A percentile compares a stretch with the other conserved stretches of the same genome.
phyloP scores from a whole-genome alignment of 2,797 vertebrate genomes.

The Hippopotamyrus pictus region DNA sequence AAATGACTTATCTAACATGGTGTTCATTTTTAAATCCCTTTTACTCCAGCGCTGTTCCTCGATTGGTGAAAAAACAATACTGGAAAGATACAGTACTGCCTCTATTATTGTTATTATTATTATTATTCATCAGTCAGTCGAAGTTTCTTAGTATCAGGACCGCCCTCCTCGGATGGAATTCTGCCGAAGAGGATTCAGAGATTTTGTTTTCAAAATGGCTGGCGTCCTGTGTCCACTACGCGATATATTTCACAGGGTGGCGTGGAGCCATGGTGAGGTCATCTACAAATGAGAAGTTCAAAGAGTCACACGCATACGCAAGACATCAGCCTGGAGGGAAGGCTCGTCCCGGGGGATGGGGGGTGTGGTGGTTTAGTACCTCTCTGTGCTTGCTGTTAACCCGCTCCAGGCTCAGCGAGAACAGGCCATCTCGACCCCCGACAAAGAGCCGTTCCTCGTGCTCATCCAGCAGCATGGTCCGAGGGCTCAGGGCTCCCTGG shows the following conservation, averaged over 20 bases:
- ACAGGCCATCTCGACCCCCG: conserved; percentile 83
- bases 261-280: neutral
- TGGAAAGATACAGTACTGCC: neutral
- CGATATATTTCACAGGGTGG: neutral
- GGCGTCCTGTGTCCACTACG: neutral
- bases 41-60: neutral
- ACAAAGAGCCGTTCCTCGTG: conserved; percentile 85
- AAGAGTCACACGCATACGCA: conserved; percentile 12
- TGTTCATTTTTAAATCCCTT: neutral
- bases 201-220: neutral
- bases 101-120: neutral
- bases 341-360: neutral
- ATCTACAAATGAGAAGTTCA: neutral
- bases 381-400: conserved; percentile 77
- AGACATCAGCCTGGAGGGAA: neutral
- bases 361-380: conserved; percentile 50
- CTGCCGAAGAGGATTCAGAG: neutral
- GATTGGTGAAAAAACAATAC: neutral
- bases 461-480: conserved; percentile 84
- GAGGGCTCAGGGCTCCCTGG: conserved; percentile 73
- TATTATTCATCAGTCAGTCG: neutral
- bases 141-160: neutral
- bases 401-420: conserved; percentile 85
- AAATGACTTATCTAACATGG: neutral
- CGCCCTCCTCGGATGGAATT: neutral